Evolutionary conservation across 1,140 invertebrate species (phyloP), one percentile per base, ranked within the genome.

Genomic region (Triops longicaudatus): DNA sequence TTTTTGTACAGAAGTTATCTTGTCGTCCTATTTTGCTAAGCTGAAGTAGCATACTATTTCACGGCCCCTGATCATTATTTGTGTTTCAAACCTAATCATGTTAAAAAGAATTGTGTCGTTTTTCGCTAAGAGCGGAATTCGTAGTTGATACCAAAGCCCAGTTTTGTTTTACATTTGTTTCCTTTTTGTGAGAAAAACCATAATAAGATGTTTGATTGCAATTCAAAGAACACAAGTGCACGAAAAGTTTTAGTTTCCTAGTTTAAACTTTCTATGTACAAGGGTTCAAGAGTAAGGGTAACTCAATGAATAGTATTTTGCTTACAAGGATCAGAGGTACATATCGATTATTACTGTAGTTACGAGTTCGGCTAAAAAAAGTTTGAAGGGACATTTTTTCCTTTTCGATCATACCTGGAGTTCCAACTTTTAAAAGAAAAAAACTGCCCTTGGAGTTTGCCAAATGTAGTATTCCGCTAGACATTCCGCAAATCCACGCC

Each of bases 381-480:
- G 14, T 63, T 6, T 9, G 50, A 2, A 63, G n/a, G 50, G n/a
- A 63, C 50, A 22, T 63, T 63, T n/a, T 22, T 63, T 44, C 43
- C 50, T 22, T 63, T 63, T 14, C 50, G 10, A 63, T 63, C 22
- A 63, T 63, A 9, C 50, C 50, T 63, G 50, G 50, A 63, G 50
- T 63, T 63, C 50, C 50, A 63, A 17, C 1, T 63, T 17, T 63
- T n/a, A 63, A 63, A 63, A 63, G 14, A 63, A 17, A 63, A 63
- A 63, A 63, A 63, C 50, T 63, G 50, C 50, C 50, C 50, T 63
- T 63, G 50, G 50, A 63, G 17, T 63, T 63, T 63, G 50, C 50
- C 50, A 63, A 63, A 63, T 63, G 50, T 63, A 63, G 50, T 63
- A 63, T 63, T 63, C 50, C 50, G 50, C 50, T 63, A 63, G 50